Evolutionary conservation across 2,113 vertebrate genomes (phyloP).

Genomic region (Meriones unguiculatus): DNA sequence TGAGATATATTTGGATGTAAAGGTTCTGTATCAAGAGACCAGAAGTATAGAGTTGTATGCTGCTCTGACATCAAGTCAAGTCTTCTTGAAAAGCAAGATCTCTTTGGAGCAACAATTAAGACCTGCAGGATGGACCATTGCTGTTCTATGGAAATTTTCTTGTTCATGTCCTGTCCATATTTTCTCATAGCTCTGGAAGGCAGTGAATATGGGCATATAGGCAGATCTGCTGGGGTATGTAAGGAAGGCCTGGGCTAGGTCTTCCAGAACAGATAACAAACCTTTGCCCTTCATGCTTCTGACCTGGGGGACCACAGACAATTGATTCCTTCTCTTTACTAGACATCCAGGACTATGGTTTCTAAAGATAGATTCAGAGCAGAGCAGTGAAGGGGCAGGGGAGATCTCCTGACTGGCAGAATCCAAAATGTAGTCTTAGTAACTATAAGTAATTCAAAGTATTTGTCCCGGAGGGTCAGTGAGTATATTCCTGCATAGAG

Average conservation of each 20-base stretch:
- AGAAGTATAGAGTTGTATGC: not conserved
- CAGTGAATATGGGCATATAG: accelerated
- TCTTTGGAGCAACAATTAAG: not conserved
- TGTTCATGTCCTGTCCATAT: not conserved
- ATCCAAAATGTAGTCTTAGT: not conserved
- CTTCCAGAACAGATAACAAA: accelerated
- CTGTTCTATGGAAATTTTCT: accelerated
- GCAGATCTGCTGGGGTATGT: not conserved
- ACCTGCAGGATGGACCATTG: not conserved
- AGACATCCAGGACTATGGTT: accelerated
- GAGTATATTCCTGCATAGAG: accelerated
- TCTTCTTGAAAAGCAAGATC: not conserved
- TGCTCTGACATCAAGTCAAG: too few relatives aligned
- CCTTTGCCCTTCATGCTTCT: not conserved
- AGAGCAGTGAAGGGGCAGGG: accelerated
- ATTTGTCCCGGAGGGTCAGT: not conserved
- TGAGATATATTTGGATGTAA: not conserved
- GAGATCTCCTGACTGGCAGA: not conserved
- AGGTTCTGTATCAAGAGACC: not conserved
- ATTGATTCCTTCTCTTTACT: not conserved
- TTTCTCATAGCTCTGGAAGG: not conserved
- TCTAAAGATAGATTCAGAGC: not conserved
- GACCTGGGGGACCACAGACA: not conserved
- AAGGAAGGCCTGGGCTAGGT: not conserved
- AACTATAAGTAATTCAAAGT: too few relatives aligned